Percentiles rank a stretch among this genome's conserved stretches.
Conservation (phyloP, 2,113 vertebrate species). For the Saimiri boliviensis region DNA sequence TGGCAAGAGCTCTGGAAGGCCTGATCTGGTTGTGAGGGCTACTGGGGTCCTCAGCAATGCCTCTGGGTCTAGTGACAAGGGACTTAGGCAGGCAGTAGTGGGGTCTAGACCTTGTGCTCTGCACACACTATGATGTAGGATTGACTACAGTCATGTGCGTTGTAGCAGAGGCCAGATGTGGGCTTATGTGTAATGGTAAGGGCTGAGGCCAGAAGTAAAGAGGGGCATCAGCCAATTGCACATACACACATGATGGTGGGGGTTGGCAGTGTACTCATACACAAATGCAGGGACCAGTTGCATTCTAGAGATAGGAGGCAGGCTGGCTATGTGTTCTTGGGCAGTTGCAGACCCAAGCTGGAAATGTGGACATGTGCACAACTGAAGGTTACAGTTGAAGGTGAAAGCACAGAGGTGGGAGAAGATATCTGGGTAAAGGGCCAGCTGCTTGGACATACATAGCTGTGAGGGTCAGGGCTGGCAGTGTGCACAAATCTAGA, state of each 20-base stretch:
- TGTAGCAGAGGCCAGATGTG: background rate
- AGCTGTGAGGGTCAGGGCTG: background rate
- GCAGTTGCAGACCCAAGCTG: background rate
- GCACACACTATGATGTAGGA: too few relatives aligned
- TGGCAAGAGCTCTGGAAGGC: background rate
- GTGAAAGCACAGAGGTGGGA: background rate
- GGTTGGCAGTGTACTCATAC: rapidly evolving
- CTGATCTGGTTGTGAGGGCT: background rate
- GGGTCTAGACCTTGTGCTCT: background rate
- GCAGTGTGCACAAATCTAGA: background rate
- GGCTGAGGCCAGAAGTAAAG: background rate
- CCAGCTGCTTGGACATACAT: background rate
- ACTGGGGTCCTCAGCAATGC: background rate
- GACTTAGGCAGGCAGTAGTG: background rate
- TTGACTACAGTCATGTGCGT: background rate
- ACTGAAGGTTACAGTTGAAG: background rate
- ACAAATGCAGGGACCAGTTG: background rate
- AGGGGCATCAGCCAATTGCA: too few relatives aligned
- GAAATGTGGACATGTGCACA: background rate
- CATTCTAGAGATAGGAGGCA: background rate
- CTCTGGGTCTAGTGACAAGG: background rate
- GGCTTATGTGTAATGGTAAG: background rate
- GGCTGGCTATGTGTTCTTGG: background rate
- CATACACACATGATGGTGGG: too few relatives aligned
- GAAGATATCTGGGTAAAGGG: background rate